Percentiles rank a stretch among this genome's conserved stretches.
phyloP scores from a whole-genome alignment of 2,888 invertebrate genomes.

The Apodemia zela region DNA sequence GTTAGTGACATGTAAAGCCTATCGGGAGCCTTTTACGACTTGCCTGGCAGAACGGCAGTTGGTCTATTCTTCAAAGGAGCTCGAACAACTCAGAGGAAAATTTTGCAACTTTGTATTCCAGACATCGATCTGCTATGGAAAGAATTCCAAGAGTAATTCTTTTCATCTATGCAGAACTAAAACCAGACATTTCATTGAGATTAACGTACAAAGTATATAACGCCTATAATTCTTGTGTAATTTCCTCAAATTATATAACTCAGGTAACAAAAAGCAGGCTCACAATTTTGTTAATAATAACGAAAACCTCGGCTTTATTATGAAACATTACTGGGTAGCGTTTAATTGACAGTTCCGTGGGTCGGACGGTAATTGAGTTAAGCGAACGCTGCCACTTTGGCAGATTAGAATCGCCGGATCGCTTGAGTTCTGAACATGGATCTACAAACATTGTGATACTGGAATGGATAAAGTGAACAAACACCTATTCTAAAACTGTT shows the following conservation, averaged over 20 bases:
- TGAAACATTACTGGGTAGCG: slow-evolving; percentile 36
- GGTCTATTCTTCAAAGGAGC: too few species aligned
- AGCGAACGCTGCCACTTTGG: slow-evolving; percentile 36
- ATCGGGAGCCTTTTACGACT: too few species aligned
- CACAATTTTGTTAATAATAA: slow-evolving; percentile 24
- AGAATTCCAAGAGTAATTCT: too few species aligned
- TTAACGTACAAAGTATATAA: background rate
- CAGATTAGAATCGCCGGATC: slow-evolving; percentile 35
- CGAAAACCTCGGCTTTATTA: slow-evolving; percentile 32
- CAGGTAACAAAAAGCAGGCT: background rate
- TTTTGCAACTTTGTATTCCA: too few species aligned
- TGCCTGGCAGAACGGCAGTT: too few species aligned
- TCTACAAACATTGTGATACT: slow-evolving; percentile 25
- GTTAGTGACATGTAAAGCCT: too few species aligned
- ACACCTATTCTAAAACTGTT: too few species aligned
- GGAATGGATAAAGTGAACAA: background rate
- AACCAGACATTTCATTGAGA: too few species aligned
- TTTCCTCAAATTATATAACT: background rate
- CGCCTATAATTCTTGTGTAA: background rate
- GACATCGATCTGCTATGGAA: too few species aligned
- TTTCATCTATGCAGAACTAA: too few species aligned
- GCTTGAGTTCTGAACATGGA: slow-evolving; percentile 27
- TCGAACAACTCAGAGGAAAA: too few species aligned
- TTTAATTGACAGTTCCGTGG: slow-evolving; percentile 39
- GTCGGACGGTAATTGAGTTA: slow-evolving; percentile 38